Percentiles rank a stretch among this genome's conserved stretches.
Evolutionary conservation across 2,797 vertebrate species (phyloP).

Genomic region (Clarias laeviceps): DNA sequence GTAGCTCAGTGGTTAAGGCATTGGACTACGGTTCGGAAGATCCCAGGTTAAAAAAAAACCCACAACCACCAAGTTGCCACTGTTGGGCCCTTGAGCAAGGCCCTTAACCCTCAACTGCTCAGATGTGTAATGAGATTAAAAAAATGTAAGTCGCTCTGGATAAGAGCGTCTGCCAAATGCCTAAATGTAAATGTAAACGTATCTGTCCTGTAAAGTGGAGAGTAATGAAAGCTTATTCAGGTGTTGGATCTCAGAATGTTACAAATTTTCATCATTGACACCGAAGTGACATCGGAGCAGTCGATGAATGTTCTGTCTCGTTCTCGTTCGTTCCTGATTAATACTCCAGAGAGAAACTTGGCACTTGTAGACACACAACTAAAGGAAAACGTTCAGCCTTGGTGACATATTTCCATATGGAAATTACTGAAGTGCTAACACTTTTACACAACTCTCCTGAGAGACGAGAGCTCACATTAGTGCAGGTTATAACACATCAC

Average conservation of each 20-base stretch:
- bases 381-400: background rate
- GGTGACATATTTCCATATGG: background rate
- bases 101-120: too few relatives aligned
- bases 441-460: background rate
- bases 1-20: too few relatives aligned
- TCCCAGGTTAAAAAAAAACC: too few relatives aligned
- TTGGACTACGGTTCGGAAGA: too few relatives aligned
- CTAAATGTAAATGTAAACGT: too few relatives aligned
- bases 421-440: slow-evolving; percentile 20
- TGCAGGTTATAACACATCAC: background rate
- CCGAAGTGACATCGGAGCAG: slow-evolving; percentile 42
- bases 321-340: slow-evolving; percentile 19
- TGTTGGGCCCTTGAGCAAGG: too few relatives aligned
- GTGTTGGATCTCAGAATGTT: background rate
- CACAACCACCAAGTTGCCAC: too few relatives aligned
- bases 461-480: background rate
- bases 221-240: background rate
- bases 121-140: too few relatives aligned
- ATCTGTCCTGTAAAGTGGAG: too few relatives aligned
- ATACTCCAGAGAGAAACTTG: background rate
- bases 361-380: background rate
- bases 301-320: slow-evolving; percentile 30
- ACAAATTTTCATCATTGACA: background rate
- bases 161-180: too few relatives aligned
- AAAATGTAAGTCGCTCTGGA: too few relatives aligned